These are phyloP conservation scores for Noctua fimbriata DNA, from an alignment of 2,888 invertebrate genomes.

Conservation along the genomic window DNA sequence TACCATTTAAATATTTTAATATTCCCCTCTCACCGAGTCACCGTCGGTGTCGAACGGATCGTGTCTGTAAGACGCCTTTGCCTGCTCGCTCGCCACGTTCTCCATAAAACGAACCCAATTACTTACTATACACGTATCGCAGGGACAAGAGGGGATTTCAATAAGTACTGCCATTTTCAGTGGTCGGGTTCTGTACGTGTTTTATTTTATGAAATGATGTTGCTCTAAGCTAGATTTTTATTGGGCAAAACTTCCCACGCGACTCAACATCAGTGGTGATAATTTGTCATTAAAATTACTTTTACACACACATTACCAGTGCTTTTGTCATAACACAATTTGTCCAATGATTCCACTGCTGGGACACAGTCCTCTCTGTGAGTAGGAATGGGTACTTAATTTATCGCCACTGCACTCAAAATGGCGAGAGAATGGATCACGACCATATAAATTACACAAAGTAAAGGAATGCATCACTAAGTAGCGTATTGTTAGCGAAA, in stretches of 20 bases:
- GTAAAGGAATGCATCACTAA: neutral
- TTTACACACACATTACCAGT: neutral
- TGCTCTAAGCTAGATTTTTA: neutral
- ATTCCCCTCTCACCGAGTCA: neutral
- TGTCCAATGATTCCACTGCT: neutral
- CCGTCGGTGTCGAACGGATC: neutral
- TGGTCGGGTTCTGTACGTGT: constrained; percentile 34
- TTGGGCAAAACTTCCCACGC: neutral
- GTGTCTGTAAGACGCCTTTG: constrained; percentile 39
- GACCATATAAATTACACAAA: neutral
- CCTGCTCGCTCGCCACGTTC: constrained; percentile 61
- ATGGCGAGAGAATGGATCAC: no score
- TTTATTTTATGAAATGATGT: neutral
- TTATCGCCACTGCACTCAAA: neutral
- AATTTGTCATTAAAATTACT: neutral
- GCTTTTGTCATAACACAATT: neutral
- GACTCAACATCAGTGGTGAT: neutral
- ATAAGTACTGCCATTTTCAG: constrained; percentile 17
- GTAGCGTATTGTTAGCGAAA: no score
- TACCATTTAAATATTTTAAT: neutral
- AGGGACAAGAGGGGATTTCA: constrained; percentile 17
- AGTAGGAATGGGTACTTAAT: neutral
- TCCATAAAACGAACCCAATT: constrained; percentile 75
- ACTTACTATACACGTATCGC: constrained; percentile 52
- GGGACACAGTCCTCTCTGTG: neutral